Base-by-base conservation (phyloP, 2,888 invertebrate species). In the Luffia ferchaultella region DNA sequence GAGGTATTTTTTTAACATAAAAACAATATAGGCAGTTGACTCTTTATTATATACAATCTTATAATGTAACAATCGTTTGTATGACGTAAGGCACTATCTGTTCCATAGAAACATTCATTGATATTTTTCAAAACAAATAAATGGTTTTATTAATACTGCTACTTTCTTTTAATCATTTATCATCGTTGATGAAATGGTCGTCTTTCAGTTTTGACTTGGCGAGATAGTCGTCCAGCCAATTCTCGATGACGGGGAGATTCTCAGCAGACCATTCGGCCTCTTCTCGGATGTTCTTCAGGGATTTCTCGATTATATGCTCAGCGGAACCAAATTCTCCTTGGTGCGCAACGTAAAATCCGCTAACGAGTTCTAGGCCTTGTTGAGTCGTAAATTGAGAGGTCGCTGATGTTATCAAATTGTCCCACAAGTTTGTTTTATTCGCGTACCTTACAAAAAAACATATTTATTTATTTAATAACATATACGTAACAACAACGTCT, bases 231-330 rank as follows among this genome's bases (percentile, higher is more conserved):
- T 89, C 88, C 1, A 93, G 71, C 93, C 93, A 93, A 9, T 82
- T 73, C 54, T 90, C 89, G 42, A 93, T 91, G 0, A 90, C 87
- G 0, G 92, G 92, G 2, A 93, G 67, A 63, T 92, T 93, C 49
- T 89, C 89, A 49, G 89, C 86, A 40, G 90, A 90, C 93, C 93
- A 93, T 60, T 88, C 87, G 0, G 89, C 88, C 63, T 92, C 92
- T 60, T 90, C 90, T 57, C 89, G 86, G 44, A 93, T 92, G 55
- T 89, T 91, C 58, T 86, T 88, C 61, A 92, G 71, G 0, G 91
- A 90, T 57, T 90, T 90, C 61, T 90, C 89, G 15, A 93, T 88
- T 16, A 92, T 89, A 57, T 89, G 89, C 55, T 91, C 89, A 0
- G 92, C 91, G 2, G 89, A 88, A 0, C 89, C 91, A 56, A 93